A percentile compares a stretch with the other conserved stretches of the same genome.
These are phyloP conservation scores for Castor canadensis DNA, from an alignment of 2,113 vertebrate genomes.

Conservation along the genomic window DNA sequence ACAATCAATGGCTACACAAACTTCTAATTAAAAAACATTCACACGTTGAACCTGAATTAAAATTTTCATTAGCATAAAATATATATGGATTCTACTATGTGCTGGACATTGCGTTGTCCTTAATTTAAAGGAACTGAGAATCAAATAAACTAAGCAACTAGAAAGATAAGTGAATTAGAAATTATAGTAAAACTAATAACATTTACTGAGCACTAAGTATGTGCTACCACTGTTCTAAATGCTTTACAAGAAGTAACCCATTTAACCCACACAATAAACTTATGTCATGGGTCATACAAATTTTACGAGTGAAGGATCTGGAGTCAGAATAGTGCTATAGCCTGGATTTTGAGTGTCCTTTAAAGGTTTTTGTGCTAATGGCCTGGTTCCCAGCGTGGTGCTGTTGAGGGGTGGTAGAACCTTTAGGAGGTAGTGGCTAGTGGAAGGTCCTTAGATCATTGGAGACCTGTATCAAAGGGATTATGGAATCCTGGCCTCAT, in stretches of 20 bases:
- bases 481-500: not conserved
- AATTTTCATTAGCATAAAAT: conserved; percentile 33
- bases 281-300: not conserved
- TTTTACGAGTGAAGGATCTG: not conserved
- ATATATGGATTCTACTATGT: not conserved
- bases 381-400: not conserved
- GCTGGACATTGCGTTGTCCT: not conserved
- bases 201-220: not conserved
- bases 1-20: not conserved
- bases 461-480: not conserved
- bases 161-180: not conserved
- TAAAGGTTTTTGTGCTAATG: not conserved
- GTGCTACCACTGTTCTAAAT: not conserved
- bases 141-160: not conserved
- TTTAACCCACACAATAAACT: not conserved
- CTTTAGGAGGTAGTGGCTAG: not conserved
- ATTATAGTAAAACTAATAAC: not conserved
- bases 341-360: too few relatives aligned
- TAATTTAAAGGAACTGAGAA: conserved; percentile 30
- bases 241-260: not conserved
- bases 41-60: not conserved
- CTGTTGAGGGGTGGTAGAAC: not conserved
- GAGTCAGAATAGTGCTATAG: not conserved
- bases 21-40: not conserved
- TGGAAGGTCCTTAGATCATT: not conserved